Evolutionary conservation across 2,888 invertebrate species (phyloP), one percentile per base, ranked within the genome.

Genomic region (Parthenolecanium corni): DNA sequence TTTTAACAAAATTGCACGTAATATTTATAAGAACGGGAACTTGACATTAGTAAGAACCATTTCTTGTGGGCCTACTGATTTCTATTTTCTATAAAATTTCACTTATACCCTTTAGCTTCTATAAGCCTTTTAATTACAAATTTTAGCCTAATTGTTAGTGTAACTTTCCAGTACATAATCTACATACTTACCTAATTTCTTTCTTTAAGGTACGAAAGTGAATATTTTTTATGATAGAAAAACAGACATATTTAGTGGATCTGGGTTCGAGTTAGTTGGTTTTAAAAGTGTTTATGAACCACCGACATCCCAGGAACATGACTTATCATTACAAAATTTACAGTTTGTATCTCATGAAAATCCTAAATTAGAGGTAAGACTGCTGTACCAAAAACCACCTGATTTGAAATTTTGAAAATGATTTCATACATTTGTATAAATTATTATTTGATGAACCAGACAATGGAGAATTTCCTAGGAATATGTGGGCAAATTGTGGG

Each of bases 221-320:
- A 58, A 58, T 16, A 61, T 66, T 18, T 49, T 52, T 23, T 64
- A 53, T 47, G 47, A 62, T 36, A 46, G 24, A 14, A 52, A 57
- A 12, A 62, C 57, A 6, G 62, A 66, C 42, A 42, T 64, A 18
- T 44, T 66, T n/a, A 62, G 58, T 54, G 65, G 65, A 25, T 62
- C 65, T 1, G 65, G 65, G 14, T 24, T 66, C 21, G 64, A 66
- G 46, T 47, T 66, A 20, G 52, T 51, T 36, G 49, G 40, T 24
- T 61, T 66, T 14, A 49, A 12, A 51, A 66, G 46, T 14, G 51
- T 62, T n/a, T 11, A 20, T 40, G 12, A 47, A n/a, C 16, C 18
- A 5, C 3, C 16, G 9, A n/a, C 38, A 2, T 40, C 49, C 6
- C 9, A n/a, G 0, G 49, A 61, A 36, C 20, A 23, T 23, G 18